Evolutionary conservation across 2,797 vertebrate genomes (phyloP).

Genomic region (Mormyrus proboscirostris): DNA sequence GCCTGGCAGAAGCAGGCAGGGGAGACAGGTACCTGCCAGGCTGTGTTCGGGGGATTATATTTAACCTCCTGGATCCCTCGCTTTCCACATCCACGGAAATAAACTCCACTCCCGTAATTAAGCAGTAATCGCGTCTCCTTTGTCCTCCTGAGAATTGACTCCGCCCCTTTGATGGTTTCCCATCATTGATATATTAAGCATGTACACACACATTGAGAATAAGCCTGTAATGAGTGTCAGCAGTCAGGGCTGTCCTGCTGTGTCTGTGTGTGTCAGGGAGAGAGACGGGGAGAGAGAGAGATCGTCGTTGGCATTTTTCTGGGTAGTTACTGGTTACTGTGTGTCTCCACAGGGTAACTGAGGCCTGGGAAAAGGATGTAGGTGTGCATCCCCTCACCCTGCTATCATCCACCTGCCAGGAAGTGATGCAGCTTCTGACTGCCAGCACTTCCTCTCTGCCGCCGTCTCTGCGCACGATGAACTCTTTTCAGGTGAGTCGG

Average conservation of each 20-base stretch:
- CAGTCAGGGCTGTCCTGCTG: neutral
- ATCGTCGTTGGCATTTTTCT: conserved; percentile 27
- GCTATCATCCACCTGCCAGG: conserved; percentile 77
- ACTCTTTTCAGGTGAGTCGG: conserved; percentile 79
- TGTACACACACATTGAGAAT: neutral
- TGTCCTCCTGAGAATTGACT: neutral
- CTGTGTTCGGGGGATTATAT: neutral
- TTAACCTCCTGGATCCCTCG: neutral
- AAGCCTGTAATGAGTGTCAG: neutral
- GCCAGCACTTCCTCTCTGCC: conserved; percentile 72
- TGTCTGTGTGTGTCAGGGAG: neutral
- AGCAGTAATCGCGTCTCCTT: neutral
- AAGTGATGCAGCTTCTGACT: conserved; percentile 70
- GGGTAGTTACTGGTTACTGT: conserved; percentile 14
- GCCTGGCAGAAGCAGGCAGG: neutral
- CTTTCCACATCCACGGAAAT: neutral
- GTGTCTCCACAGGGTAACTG: conserved; percentile 59
- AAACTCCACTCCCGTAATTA: neutral
- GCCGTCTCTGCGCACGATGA: conserved; percentile 72
- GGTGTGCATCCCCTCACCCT: conserved; percentile 77
- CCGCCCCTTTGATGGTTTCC: neutral
- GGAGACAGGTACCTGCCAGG: neutral
- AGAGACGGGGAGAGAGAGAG: neutral
- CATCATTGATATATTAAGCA: neutral
- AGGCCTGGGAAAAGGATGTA: conserved; percentile 77